These are phyloP conservation scores for Pipistrellus nathusii DNA, from an alignment of 2,797 vertebrate genomes.

Conservation along the genomic window DNA sequence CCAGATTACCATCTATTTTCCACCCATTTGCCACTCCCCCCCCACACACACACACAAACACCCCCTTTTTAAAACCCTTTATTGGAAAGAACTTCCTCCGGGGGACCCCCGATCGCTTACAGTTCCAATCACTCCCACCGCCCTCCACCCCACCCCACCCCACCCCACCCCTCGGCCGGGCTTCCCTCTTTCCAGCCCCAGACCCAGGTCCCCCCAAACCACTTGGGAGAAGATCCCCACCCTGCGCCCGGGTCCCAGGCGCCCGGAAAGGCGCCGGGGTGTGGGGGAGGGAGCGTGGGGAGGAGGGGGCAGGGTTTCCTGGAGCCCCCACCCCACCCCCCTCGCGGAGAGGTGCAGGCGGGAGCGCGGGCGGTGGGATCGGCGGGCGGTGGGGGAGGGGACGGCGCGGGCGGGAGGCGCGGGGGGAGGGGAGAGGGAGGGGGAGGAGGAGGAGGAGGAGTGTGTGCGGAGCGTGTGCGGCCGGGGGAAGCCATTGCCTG, in stretches of 20 bases:
- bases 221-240: neutral
- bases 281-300: neutral
- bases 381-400: constrained; percentile 56
- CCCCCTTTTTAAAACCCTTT: neutral
- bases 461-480: constrained; percentile 79
- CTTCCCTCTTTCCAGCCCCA: neutral
- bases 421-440: too few relatives aligned
- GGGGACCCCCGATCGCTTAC: neutral
- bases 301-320: neutral
- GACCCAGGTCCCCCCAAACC: constrained; percentile 26
- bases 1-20: neutral
- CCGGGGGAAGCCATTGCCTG: constrained; percentile 89
- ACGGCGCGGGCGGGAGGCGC: too few relatives aligned
- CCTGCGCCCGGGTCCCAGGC: neutral
- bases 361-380: constrained; percentile 31
- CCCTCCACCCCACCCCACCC: neutral
- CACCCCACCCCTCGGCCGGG: neutral
- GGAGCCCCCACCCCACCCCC: neutral
- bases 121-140: neutral
- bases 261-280: neutral
- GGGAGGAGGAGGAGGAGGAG: constrained; percentile 51
- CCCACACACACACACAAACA: too few relatives aligned
- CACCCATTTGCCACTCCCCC: neutral
- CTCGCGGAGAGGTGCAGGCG: neutral
- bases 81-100: constrained; percentile 28